phyloP scores from a whole-genome alignment of 2,113 vertebrate genomes.

The Danionella cerebrum region DNA sequence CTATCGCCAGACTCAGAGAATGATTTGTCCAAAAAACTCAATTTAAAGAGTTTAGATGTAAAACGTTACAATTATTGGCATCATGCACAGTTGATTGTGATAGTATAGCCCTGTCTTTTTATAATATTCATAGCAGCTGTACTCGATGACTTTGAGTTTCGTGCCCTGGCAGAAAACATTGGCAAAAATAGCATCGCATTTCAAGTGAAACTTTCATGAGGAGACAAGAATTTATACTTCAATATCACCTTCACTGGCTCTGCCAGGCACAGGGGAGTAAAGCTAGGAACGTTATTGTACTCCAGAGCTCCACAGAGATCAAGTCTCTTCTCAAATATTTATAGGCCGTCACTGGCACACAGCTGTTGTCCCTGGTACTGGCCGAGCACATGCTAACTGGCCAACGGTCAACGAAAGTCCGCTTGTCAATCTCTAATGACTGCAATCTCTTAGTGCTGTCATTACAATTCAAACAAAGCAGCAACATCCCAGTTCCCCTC shows the following conservation, averaged over 20 bases:
- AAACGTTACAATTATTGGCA: no score
- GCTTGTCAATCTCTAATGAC: neutral
- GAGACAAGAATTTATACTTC: constrained; percentile 37
- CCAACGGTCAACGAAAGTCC: neutral
- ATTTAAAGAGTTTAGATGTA: no score
- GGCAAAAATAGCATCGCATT: constrained; percentile 39
- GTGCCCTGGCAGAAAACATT: constrained; percentile 20
- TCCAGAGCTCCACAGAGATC: constrained; percentile 58
- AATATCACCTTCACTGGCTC: constrained; percentile 56
- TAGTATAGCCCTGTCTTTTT: neutral
- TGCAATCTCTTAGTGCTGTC: neutral
- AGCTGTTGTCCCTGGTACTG: constrained; percentile 47
- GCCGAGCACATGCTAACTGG: neutral
- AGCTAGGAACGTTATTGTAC: constrained; percentile 45
- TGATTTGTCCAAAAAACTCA: no score
- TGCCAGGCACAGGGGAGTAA: constrained; percentile 25
- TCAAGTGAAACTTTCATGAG: constrained; percentile 51
- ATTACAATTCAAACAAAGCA: no score
- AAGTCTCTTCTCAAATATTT: constrained; percentile 72
- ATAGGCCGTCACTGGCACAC: constrained; percentile 56
- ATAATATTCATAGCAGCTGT: constrained; percentile 10
- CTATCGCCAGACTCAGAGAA: no score
- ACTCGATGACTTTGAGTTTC: constrained; percentile 10
- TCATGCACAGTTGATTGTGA: neutral
- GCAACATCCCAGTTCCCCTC: no score